Percentiles rank a stretch among this genome's conserved stretches.
phyloP scores from a whole-genome alignment of 1,140 invertebrate species.

The Drosophila watanabei region DNA sequence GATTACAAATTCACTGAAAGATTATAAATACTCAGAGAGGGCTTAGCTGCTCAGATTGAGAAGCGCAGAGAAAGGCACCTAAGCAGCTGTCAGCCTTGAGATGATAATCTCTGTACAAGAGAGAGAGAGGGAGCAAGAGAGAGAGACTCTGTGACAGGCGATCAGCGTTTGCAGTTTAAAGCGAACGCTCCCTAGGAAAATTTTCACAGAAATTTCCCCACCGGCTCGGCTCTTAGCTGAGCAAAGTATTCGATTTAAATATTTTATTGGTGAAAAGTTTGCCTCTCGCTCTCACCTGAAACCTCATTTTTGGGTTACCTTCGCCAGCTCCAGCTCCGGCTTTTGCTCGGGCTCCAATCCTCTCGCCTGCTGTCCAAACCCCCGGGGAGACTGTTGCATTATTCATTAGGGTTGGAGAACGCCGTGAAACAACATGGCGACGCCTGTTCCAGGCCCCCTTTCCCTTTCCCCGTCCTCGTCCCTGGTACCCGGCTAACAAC shows the following conservation, averaged over 20 bases:
- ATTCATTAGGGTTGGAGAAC: constrained; percentile 65
- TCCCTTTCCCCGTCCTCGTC: neutral
- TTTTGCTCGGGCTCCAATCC: constrained; percentile 5
- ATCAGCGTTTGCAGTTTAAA: constrained; percentile 39
- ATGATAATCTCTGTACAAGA: constrained; percentile 9
- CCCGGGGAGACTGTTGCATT: constrained; percentile 64
- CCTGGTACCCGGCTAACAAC: constrained; percentile 39
- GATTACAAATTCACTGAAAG: constrained; percentile 9
- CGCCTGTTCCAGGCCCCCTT: neutral
- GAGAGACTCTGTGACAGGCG: constrained; percentile 4
- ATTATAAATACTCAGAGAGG: neutral
- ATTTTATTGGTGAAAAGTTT: constrained; percentile 72
- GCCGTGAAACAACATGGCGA: constrained; percentile 54
- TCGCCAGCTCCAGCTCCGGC: constrained; percentile 16
- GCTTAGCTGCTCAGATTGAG: neutral
- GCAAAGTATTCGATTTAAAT: constrained; percentile 74
- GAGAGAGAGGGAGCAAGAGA: no score
- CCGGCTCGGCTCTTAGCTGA: neutral
- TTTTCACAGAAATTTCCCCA: neutral
- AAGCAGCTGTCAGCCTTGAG: constrained; percentile 10
- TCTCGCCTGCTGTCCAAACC: constrained; percentile 15
- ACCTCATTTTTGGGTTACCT: constrained; percentile 39
- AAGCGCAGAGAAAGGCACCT: neutral
- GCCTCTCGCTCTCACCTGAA: constrained; percentile 4
- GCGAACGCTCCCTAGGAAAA: neutral